Conservation (phyloP, 2,797 vertebrate genomes). For the Okamejei kenojei region DNA sequence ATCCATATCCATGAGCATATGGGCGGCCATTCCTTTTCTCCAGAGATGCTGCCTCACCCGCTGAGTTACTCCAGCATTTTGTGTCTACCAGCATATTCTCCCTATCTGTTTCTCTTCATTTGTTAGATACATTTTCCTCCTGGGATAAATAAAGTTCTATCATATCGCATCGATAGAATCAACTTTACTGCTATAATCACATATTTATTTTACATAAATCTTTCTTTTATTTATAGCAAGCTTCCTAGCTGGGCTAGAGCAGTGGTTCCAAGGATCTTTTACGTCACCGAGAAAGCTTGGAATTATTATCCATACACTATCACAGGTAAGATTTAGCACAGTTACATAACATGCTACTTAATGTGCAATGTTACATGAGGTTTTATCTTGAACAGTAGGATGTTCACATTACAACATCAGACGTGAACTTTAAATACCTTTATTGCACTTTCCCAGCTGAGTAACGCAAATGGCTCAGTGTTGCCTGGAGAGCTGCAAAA, state of each 20-base stretch:
- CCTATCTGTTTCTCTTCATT: background rate
- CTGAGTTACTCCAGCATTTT: no score
- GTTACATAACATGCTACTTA: background rate
- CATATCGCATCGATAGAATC: no score
- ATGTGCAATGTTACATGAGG: background rate
- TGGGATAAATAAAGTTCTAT: no score
- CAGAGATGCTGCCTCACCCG: no score
- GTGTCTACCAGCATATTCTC: background rate
- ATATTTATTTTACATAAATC: slow-evolving; percentile 2
- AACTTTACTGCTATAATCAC: background rate
- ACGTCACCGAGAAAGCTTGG: slow-evolving; percentile 95
- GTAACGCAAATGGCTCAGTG: background rate
- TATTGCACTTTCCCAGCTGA: background rate
- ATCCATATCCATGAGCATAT: no score
- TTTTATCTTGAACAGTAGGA: background rate
- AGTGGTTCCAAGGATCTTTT: slow-evolving; percentile 95
- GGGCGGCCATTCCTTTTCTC: no score
- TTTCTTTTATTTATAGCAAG: slow-evolving; percentile 68
- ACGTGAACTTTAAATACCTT: background rate
- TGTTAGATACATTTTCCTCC: background rate
- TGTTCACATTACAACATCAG: background rate
- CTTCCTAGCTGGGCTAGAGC: slow-evolving; percentile 92
- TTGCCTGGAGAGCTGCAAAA: background rate
- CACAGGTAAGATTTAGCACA: slow-evolving; percentile 68
- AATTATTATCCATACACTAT: slow-evolving; percentile 96